Conservation (phyloP, 1,140 invertebrate genomes). For the Spodoptera frugiperda region DNA sequence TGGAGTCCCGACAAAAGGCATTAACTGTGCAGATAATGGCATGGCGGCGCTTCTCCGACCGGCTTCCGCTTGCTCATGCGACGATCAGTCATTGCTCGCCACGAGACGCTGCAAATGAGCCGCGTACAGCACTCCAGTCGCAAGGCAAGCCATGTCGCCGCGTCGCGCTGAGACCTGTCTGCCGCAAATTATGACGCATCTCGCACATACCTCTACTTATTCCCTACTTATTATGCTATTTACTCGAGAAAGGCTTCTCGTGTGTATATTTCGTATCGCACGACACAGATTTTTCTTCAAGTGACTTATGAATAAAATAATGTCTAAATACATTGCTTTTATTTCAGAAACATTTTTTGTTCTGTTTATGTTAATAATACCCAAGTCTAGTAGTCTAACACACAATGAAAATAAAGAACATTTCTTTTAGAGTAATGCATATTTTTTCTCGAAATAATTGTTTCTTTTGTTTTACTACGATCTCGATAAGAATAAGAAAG, state of each 20-base stretch:
- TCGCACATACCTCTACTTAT: conserved; percentile 26
- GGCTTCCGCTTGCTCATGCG: conserved; percentile 59
- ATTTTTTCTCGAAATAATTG: conserved; percentile 9
- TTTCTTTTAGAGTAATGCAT: background rate
- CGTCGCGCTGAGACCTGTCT: conserved; percentile 15
- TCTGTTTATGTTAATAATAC: too few species aligned
- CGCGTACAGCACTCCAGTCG: background rate
- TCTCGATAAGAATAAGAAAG: background rate
- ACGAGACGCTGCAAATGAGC: conserved; percentile 32
- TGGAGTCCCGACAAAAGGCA: conserved; percentile 68
- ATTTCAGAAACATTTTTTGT: too few species aligned
- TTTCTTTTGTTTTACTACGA: background rate
- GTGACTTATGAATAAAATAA: conserved; percentile 11
- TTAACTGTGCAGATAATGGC: conserved; percentile 73
- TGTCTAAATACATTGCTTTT: background rate
- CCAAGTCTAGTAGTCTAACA: background rate
- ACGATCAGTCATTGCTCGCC: conserved; percentile 62
- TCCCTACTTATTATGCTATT: conserved; percentile 30
- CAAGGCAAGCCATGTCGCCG: background rate
- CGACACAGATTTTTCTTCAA: conserved; percentile 5
- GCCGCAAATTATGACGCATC: conserved; percentile 30
- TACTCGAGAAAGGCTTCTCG: conserved; percentile 32
- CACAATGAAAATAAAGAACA: background rate
- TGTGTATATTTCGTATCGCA: conserved; percentile 25
- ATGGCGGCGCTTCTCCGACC: conserved; percentile 52